phyloP scores from a whole-genome alignment of 2,797 vertebrate genomes.

The Dendrocincla tyrannina region DNA sequence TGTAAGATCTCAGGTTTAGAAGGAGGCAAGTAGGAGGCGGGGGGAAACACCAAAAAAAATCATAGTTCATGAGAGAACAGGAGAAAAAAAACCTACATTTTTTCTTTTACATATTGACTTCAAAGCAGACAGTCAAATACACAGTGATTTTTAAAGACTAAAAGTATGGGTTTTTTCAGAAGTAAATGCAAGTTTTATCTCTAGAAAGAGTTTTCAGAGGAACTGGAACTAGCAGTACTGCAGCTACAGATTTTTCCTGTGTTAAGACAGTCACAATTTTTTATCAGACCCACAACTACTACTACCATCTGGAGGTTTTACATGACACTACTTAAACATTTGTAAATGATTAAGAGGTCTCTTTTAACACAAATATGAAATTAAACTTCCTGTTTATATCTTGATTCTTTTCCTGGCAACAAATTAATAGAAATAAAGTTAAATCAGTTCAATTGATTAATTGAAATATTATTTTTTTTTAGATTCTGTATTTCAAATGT shows the following conservation, averaged over 20 bases:
- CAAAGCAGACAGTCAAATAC: background rate
- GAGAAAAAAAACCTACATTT: background rate
- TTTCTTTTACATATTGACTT: background rate
- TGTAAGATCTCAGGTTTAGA: background rate
- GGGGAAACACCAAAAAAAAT: rapidly evolving
- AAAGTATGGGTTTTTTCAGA: background rate
- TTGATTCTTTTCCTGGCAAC: background rate
- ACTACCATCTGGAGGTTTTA: background rate
- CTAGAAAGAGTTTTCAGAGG: background rate
- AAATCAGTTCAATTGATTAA: background rate
- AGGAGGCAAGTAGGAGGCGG: background rate
- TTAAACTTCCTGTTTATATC: background rate
- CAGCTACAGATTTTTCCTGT: background rate
- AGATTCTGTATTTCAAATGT: background rate
- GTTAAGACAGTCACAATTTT: background rate
- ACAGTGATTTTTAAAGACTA: background rate
- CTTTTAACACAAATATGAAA: background rate
- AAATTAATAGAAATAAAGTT: background rate
- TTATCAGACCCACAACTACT: background rate
- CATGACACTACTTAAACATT: background rate
- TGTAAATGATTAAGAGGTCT: background rate
- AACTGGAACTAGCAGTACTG: background rate
- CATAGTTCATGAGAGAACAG: background rate
- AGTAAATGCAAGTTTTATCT: background rate
- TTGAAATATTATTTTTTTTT: background rate